phyloP scores from a whole-genome alignment of 2,797 vertebrate species.

The Macrochelys suwanniensis region DNA sequence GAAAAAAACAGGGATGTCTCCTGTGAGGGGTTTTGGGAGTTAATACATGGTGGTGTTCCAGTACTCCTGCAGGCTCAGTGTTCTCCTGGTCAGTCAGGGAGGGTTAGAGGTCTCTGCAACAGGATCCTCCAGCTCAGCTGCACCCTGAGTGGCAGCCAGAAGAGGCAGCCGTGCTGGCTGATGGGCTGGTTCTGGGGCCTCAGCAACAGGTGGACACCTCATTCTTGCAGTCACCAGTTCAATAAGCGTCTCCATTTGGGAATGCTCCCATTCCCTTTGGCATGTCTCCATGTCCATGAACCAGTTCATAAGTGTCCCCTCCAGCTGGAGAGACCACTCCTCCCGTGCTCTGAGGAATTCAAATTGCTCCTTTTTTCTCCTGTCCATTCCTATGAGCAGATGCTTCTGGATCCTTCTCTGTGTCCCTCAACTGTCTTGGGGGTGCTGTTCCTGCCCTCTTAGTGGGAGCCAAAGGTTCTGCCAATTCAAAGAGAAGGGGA shows the following conservation, averaged over 20 bases:
- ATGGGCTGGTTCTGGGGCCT: not conserved
- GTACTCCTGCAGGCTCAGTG: not conserved
- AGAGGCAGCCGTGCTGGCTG: not conserved
- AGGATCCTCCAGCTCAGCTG: not conserved
- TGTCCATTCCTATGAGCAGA: not conserved
- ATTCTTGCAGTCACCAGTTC: not conserved
- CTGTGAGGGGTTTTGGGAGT: not conserved
- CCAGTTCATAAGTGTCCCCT: not conserved
- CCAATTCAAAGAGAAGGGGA: not conserved
- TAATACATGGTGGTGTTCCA: not conserved
- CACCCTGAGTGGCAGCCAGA: not conserved
- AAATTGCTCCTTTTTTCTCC: not conserved
- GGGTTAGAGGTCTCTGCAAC: not conserved
- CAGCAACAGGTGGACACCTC: not conserved
- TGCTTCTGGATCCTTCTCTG: not conserved
- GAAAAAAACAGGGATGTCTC: not conserved
- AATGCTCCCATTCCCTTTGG: not conserved
- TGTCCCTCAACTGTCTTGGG: not conserved
- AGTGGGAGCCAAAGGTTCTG: not conserved
- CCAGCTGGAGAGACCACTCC: not conserved
- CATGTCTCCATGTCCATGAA: not conserved
- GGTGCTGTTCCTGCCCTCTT: not conserved
- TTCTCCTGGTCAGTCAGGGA: not conserved
- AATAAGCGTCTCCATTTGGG: not conserved
- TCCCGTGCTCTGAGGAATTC: not conserved